Evolutionary conservation across 2,888 invertebrate genomes (phyloP), one percentile per base, ranked within the genome.

Genomic region (Acrocyrtus sp.): DNA sequence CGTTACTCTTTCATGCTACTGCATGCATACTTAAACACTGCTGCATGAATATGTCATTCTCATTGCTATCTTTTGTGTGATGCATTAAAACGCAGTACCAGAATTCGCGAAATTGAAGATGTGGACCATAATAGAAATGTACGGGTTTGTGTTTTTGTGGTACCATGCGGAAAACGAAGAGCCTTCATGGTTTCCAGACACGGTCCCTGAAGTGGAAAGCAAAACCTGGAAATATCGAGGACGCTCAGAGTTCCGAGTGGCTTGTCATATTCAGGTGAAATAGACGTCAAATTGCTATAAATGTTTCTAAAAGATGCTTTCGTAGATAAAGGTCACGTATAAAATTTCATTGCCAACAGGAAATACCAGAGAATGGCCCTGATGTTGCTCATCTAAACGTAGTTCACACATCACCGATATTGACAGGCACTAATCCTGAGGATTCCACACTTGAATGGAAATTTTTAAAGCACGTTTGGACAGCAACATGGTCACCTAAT

Each of bases 361-460:
- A 96, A 81, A 92, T 95, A 41, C 94, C 95, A 0, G 95, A 95
- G 83, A 96, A 96, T 82, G 95, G 94, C 0, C 92, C 95, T 0
- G 95, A 96, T 82, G 87, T 91, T 1, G 91, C 92, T 0, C 96
- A 96, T 82, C 86, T 96, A 21, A 88, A 87, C 61, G 90, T 91
- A 0, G 88, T 96, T 0, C 96, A 96, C 80, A 66, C 50, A 10
- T 57, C 72, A 1, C 47, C 70, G 15, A 56, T 75, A 22, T 39
- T 74, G 12, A 47, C 48, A 39, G 74, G 74, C 10, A 56, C 58
- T 60, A 74, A 72, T 41, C 74, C 74, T 0, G 62, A 69, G n/a
- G 66, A 75, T 10, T 63, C 74, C 10, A 27, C 29, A 2, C 41
- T 66, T 10, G 63, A 51, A 19, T 76, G 75, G 75, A 65, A 54